Percentiles rank a stretch among this genome's conserved stretches.
These are phyloP conservation scores for Hemiprocne comata DNA, from an alignment of 2,113 vertebrate species.

Conservation along the genomic window DNA sequence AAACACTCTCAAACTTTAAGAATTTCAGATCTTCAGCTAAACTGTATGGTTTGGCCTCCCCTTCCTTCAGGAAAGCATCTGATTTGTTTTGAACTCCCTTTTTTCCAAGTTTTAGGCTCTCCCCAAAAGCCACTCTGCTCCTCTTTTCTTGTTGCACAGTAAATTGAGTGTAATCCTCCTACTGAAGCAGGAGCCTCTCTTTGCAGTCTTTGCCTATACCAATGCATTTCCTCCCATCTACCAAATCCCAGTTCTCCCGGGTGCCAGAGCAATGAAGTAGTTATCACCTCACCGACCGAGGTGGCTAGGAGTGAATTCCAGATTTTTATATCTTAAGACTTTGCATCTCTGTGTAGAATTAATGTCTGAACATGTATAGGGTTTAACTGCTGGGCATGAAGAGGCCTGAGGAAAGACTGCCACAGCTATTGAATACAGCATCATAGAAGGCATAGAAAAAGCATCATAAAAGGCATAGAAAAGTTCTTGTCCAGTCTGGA, in stretches of 20 bases:
- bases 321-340: background rate
- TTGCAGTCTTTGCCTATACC: background rate
- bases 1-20: background rate
- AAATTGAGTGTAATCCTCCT: background rate
- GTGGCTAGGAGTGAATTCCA: background rate
- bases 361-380: background rate
- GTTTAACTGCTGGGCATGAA: background rate
- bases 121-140: background rate
- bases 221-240: background rate
- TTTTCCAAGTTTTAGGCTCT: background rate
- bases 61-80: background rate
- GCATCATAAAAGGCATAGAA: background rate
- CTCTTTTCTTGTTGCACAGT: background rate
- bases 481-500: background rate
- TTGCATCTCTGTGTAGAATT: background rate
- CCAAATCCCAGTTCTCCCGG: background rate
- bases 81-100: background rate
- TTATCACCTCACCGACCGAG: background rate
- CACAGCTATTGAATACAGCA: background rate
- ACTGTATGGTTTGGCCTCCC: background rate
- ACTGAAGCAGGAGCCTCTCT: background rate
- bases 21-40: background rate
- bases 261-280: background rate
- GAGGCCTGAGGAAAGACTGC: background rate
- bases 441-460: background rate